Percentiles rank a stretch among this genome's conserved stretches.
These are phyloP conservation scores for Brenthis ino DNA, from an alignment of 2,888 invertebrate species.

Conservation along the genomic window DNA sequence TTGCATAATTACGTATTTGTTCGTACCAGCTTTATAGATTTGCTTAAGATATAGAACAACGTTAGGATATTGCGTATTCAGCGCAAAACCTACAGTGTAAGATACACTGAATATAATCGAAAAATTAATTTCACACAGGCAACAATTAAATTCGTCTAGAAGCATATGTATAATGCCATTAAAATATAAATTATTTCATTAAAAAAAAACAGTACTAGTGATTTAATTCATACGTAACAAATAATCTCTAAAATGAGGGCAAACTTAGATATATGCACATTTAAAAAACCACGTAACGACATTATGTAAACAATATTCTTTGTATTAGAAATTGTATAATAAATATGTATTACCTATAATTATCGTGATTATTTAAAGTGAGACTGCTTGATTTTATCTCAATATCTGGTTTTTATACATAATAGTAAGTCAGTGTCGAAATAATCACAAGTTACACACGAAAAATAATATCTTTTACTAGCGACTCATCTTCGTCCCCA, in stretches of 20 bases:
- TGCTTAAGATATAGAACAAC: too few relatives aligned
- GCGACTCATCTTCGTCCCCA: too few relatives aligned
- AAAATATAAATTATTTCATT: neutral
- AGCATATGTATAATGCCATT: neutral
- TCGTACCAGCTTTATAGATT: too few relatives aligned
- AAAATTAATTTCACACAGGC: too few relatives aligned
- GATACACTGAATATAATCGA: too few relatives aligned
- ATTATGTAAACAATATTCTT: constrained; percentile 24
- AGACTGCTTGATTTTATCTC: constrained; percentile 10
- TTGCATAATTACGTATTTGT: too few relatives aligned
- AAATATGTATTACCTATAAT: constrained; percentile 3
- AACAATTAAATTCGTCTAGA: too few relatives aligned
- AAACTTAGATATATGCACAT: constrained; percentile 18
- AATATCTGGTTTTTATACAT: neutral
- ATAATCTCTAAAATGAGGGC: constrained; percentile 21
- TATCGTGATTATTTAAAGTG: constrained; percentile 11
- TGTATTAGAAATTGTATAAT: constrained; percentile 19
- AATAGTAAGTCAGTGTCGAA: too few relatives aligned
- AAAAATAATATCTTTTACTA: too few relatives aligned
- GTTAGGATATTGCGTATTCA: too few relatives aligned
- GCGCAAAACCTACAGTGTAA: too few relatives aligned
- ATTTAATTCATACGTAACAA: constrained; percentile 25
- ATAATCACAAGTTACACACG: too few relatives aligned
- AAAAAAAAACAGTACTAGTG: neutral
- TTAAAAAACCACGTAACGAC: constrained; percentile 19